phyloP scores from a whole-genome alignment of 2,113 vertebrate species.

The Mesembrinibis cayennensis region DNA sequence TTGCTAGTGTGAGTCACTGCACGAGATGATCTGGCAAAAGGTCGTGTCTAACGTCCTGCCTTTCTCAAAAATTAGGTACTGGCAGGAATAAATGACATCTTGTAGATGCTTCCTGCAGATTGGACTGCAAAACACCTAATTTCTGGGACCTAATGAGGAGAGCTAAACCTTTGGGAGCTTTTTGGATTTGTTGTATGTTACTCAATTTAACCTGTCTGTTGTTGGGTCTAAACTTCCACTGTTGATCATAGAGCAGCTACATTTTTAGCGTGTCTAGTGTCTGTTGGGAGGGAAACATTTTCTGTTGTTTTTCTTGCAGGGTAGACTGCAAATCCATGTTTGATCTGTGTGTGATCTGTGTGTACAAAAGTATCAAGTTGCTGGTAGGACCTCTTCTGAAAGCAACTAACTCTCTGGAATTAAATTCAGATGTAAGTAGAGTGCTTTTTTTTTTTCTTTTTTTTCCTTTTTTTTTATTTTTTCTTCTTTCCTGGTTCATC shows the following conservation, averaged over 20 bases:
- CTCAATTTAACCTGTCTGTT: neutral
- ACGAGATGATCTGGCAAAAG: neutral
- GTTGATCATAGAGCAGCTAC: no score
- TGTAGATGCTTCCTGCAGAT: neutral
- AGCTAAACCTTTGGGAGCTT: neutral
- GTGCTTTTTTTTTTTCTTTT: no score
- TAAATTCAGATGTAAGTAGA: neutral
- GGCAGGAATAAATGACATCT: neutral
- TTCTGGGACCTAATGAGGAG: neutral
- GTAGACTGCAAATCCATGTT: neutral
- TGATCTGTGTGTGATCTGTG: neutral
- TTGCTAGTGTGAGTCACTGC: neutral
- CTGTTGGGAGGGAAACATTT: neutral
- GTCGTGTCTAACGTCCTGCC: neutral
- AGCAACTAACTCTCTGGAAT: neutral
- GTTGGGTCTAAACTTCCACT: neutral
- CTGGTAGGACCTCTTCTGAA: neutral
- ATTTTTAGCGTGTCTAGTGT: neutral
- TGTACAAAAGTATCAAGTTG: neutral
- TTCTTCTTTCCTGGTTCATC: neutral
- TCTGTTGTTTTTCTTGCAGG: neutral
- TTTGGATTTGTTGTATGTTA: neutral
- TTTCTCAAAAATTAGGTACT: neutral
- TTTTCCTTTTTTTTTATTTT: no score
- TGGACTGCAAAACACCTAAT: neutral